These are phyloP conservation scores for Fistularia tabacaria DNA, from an alignment of 2,797 vertebrate species.

Conservation along the genomic window DNA sequence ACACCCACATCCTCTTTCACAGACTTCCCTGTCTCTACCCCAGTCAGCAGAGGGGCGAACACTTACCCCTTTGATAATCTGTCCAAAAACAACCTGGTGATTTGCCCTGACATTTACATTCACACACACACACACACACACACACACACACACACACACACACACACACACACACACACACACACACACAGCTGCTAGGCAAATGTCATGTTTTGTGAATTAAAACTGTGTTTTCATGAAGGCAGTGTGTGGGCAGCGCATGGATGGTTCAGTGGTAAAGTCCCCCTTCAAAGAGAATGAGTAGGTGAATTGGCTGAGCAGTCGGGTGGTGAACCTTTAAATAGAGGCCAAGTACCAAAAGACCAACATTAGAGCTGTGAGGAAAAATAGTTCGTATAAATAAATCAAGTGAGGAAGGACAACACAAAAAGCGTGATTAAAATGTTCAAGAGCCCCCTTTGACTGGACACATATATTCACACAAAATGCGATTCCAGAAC, in stretches of 20 bases:
- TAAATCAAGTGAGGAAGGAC: neutral
- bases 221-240: conserved; percentile 52
- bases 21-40: conserved; percentile 42
- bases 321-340: conserved; percentile 9
- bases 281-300: conserved; percentile 1
- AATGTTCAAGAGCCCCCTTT: no score
- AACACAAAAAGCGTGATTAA: neutral
- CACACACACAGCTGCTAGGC: conserved; percentile 35
- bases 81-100: conserved; percentile 55
- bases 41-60: conserved; percentile 55
- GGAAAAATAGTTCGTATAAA: neutral
- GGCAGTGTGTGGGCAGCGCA: conserved; percentile 19
- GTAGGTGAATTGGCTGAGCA: conserved; percentile 14
- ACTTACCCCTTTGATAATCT: conserved; percentile 71
- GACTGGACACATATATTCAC: no score
- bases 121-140: conserved; percentile 14
- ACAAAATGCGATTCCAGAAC: no score
- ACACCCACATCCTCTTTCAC: conserved; percentile 38
- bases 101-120: conserved; percentile 51
- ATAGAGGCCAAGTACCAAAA: neutral
- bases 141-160: conserved; percentile 24
- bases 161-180: conserved; percentile 9
- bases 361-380: neutral
- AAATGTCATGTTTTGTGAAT: conserved; percentile 51
- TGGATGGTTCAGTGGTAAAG: conserved; percentile 12